Conservation (phyloP, 1,140 invertebrate species). For the Drosophila leontia region DNA sequence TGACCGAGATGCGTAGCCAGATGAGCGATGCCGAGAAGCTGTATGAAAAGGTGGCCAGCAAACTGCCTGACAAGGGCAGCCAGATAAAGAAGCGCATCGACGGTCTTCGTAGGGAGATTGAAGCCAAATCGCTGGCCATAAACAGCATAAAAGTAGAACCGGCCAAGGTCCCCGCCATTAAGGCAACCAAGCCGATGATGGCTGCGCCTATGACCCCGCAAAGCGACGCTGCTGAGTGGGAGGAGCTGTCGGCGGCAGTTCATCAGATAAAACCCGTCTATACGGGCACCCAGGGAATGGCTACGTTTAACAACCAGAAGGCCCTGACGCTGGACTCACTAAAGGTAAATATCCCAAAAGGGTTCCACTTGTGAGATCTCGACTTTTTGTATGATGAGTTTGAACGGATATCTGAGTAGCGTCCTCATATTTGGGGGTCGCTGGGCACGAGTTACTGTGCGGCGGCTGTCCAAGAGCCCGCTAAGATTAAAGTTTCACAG, state of each 20-base stretch:
- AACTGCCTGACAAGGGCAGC: conserved; percentile 67
- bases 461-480: conserved; percentile 21
- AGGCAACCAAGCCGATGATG: conserved; percentile 5
- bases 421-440: conserved; percentile 1
- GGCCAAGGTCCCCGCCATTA: conserved; percentile 2
- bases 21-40: conserved; percentile 56
- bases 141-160: conserved; percentile 44
- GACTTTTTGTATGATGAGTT: conserved; percentile 50
- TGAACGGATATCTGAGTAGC: conserved; percentile 77
- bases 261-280: conserved; percentile 70
- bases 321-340: conserved; percentile 73
- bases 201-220: background rate
- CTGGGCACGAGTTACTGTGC: conserved; percentile 76
- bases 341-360: conserved; percentile 49
- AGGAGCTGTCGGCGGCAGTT: conserved; percentile 63
- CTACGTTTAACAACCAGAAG: conserved; percentile 77
- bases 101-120: conserved; percentile 45
- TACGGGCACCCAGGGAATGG: conserved; percentile 72
- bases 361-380: background rate
- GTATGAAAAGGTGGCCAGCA: conserved; percentile 56
- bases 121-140: conserved; percentile 22
- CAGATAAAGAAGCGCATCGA: conserved; percentile 67
- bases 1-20: conserved; percentile 53
- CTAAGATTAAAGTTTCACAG: conserved; percentile 54
- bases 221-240: conserved; percentile 30